Percentiles rank a stretch among this genome's conserved stretches.
These are phyloP conservation scores for Poicephalus meyeri DNA, from an alignment of 2,113 vertebrate genomes.

Conservation along the genomic window DNA sequence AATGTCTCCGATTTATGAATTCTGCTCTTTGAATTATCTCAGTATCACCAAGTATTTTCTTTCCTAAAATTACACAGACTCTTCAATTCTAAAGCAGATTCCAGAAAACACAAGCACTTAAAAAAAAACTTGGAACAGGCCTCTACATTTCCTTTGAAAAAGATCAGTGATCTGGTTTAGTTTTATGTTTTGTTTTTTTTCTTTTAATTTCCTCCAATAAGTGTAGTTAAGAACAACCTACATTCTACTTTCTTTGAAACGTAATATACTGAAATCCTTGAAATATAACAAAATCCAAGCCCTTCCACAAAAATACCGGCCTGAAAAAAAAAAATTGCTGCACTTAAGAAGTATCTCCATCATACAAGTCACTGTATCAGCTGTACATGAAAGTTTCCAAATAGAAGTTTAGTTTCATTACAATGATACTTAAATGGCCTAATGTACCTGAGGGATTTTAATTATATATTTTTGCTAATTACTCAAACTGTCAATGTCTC, in stretches of 20 bases:
- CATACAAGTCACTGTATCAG: neutral
- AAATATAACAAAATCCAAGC: neutral
- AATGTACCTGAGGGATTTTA: neutral
- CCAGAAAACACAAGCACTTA: neutral
- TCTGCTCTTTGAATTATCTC: neutral
- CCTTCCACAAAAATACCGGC: neutral
- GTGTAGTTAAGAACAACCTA: neutral
- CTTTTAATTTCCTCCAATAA: neutral
- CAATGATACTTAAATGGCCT: neutral
- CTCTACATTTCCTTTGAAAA: neutral
- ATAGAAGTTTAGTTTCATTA: neutral
- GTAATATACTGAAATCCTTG: neutral
- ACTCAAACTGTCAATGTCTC: neutral
- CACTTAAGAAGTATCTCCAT: neutral
- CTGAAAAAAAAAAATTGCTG: neutral
- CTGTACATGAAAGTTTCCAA: neutral
- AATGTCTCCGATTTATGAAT: neutral
- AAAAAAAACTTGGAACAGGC: neutral
- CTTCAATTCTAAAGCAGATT: neutral
- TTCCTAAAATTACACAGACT: neutral
- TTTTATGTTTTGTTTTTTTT: neutral
- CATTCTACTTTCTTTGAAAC: neutral
- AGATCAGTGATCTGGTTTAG: neutral
- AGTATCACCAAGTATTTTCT: neutral
- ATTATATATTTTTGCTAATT: neutral